phyloP scores from a whole-genome alignment of 1,140 invertebrate species.

The Drosophila watanabei region DNA sequence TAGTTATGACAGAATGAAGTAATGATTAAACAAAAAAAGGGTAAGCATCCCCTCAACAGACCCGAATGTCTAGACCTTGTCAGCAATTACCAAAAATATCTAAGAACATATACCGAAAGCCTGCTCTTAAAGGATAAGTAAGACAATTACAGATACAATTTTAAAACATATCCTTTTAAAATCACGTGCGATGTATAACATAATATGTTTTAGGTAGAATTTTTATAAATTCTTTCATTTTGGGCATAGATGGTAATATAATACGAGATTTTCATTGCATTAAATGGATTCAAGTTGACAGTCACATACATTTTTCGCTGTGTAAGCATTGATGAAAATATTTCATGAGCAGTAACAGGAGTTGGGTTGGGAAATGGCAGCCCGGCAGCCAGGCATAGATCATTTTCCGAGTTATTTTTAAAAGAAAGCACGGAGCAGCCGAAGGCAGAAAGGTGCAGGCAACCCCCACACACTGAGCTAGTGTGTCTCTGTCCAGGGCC shows the following conservation, averaged over 20 bases:
- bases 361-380: conserved; percentile 19
- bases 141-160: neutral
- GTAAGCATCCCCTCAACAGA: neutral
- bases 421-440: conserved; percentile 43
- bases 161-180: neutral
- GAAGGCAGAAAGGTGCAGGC: conserved; percentile 29
- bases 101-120: neutral
- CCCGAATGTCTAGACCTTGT: neutral
- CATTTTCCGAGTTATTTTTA: conserved; percentile 72
- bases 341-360: conserved; percentile 49
- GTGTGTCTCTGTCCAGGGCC: conserved; percentile 9
- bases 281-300: too few relatives aligned
- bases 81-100: neutral
- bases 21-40: too few relatives aligned
- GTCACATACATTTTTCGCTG: conserved; percentile 1
- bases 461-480: conserved; percentile 30
- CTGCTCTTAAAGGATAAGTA: neutral
- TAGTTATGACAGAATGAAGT: too few relatives aligned
- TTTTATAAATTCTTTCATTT: neutral
- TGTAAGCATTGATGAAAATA: conserved; percentile 69
- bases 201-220: neutral
- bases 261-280: neutral
- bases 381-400: conserved; percentile 65
- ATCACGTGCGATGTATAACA: neutral
- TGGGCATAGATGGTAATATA: neutral